Evolutionary conservation across 1,140 invertebrate genomes (phyloP).

Genomic region (Magallana angulata): DNA sequence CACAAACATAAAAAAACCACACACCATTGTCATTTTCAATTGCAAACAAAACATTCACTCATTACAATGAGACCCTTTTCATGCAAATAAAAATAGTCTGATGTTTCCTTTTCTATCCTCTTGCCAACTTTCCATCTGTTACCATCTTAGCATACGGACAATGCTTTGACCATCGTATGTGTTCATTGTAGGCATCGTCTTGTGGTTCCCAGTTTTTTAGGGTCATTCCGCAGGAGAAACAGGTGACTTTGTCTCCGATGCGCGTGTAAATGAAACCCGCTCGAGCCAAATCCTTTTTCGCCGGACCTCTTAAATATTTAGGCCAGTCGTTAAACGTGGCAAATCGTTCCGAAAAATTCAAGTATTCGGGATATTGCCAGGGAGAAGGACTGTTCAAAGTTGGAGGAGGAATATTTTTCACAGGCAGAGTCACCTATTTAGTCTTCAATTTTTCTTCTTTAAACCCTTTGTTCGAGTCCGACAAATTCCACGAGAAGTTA

Average conservation of each 20-base stretch:
- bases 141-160: conserved; percentile 7
- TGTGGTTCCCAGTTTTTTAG: conserved; percentile 7
- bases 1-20: too few relatives aligned
- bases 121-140: not conserved
- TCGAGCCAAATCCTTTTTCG: conserved; percentile 9
- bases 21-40: too few relatives aligned
- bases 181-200: conserved; percentile 14
- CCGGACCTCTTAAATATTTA: not conserved
- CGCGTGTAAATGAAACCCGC: conserved; percentile 15
- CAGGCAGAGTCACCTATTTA: not conserved
- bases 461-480: not conserved
- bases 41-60: too few relatives aligned
- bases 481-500: not conserved
- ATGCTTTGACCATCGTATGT: not conserved
- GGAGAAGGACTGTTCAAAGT: not conserved
- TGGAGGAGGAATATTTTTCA: conserved; percentile 2
- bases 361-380: not conserved
- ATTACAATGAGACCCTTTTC: too few relatives aligned
- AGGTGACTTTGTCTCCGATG: not conserved
- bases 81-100: too few relatives aligned
- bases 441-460: not conserved
- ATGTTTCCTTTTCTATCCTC: not conserved
- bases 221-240: conserved; percentile 26
- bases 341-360: not conserved
- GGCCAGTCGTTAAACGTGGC: not conserved